Base-by-base conservation (phyloP, 2,888 invertebrate genomes). In the Tuberolachnus salignus region DNA sequence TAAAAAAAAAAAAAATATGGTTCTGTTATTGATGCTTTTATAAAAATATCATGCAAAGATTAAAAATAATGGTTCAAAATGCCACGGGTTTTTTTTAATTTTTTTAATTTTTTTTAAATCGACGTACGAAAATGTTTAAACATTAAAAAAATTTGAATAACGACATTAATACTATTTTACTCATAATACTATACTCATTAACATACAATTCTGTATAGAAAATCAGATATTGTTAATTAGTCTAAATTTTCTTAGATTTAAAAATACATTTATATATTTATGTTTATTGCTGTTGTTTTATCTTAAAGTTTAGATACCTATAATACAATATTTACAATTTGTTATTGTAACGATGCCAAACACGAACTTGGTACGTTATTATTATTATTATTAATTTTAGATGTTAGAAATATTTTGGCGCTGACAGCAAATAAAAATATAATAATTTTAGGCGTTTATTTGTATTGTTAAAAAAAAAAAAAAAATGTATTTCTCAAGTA, bases 381-480 rank as follows among this genome's bases (percentile, higher is more conserved):
- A 34, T n/a, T 26, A 16, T 26, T 14, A 26, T 3, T n/a, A 26
- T 59, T n/a, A n/a, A n/a, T n/a, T n/a, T 34, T 34, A 34, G 34
- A 34, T 26, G 23, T 26, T 59, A 59, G 23, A 59, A 59, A 59
- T 59, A 59, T 16, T 44, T 44, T 8, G 44, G 19, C 42, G 9
- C 19, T n/a, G 13, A 49, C 1, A 16, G 23, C 34, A 66, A 46
- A 49, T 66, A 23, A 16, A 16, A 23, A 23, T 59, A 26, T 59
- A 16, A 59, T 59, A 14, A 59, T 59, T 66, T 66, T 46, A 49
- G 23, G 10, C 46, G 21, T 23, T 46, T 19, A 61, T 16, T 34
- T 26, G 46, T 46, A 57, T 16, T 64, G 46, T 64, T 21, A 64
- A 64, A 64, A 64, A 64, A 44, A 64, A 64, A 64, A 19, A 3